Percentiles rank a stretch among this genome's conserved stretches.
phyloP scores from a whole-genome alignment of 2,797 vertebrate species.

The Pteropus rufus region DNA sequence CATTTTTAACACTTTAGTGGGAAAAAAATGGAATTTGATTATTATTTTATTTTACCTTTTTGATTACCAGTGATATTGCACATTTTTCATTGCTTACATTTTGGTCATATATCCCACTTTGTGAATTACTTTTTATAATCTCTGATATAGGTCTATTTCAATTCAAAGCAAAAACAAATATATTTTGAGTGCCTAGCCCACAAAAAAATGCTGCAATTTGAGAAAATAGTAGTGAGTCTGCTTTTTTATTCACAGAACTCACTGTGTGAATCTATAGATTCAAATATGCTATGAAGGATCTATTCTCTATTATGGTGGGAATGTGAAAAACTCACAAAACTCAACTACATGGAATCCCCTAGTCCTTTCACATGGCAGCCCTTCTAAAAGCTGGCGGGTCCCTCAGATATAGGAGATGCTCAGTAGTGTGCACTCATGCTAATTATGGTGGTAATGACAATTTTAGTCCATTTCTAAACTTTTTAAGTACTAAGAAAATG shows the following conservation, averaged over 20 bases:
- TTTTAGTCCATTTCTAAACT: neutral
- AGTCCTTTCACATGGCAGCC: neutral
- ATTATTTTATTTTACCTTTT: neutral
- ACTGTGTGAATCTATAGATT: neutral
- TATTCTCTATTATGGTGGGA: neutral
- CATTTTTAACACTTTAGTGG: neutral
- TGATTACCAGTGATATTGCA: neutral
- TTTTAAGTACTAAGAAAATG: neutral
- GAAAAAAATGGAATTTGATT: neutral
- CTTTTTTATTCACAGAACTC: neutral
- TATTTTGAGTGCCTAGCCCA: neutral
- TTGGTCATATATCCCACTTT: neutral
- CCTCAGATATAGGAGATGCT: neutral
- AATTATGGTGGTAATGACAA: neutral
- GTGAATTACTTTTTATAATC: neutral
- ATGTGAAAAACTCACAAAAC: neutral
- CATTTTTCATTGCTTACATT: neutral
- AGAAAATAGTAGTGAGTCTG: neutral
- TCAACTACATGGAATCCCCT: accelerated
- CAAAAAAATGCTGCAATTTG: neutral
- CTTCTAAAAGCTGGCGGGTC: neutral
- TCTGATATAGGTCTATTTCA: neutral
- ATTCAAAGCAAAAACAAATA: neutral
- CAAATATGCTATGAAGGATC: neutral
- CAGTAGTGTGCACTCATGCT: no score